A percentile compares a stretch with the other conserved stretches of the same genome.
phyloP scores from a whole-genome alignment of 2,113 vertebrate genomes.

The Papio anubis region DNA sequence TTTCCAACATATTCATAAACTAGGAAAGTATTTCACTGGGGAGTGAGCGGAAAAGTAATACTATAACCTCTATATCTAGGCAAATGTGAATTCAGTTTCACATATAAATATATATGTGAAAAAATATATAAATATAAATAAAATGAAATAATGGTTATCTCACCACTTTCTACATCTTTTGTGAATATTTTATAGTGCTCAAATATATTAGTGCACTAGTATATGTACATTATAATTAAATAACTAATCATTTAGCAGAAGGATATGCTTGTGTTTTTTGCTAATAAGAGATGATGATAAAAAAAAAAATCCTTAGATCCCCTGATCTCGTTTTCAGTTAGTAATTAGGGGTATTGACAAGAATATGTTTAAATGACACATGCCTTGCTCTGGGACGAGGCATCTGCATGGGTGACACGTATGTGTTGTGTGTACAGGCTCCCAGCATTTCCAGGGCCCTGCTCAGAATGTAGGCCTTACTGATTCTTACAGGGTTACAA shows the following conservation, averaged over 20 bases:
- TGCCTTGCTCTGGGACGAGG: background rate
- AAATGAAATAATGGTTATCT: background rate
- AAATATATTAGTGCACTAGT: too few relatives aligned
- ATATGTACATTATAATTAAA: background rate
- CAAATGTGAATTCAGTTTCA: too few relatives aligned
- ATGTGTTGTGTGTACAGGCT: background rate
- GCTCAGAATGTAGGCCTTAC: background rate
- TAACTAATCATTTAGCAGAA: background rate
- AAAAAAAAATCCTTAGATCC: background rate
- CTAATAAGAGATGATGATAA: background rate
- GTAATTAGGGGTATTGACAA: background rate
- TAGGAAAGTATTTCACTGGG: background rate
- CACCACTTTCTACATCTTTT: background rate
- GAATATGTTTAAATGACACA: background rate
- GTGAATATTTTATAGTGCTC: background rate
- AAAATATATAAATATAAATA: too few relatives aligned
- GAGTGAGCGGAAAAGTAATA: background rate
- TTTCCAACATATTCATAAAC: background rate
- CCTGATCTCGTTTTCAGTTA: background rate
- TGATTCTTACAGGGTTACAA: background rate
- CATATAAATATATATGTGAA: too few relatives aligned
- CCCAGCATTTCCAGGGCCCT: too few relatives aligned
- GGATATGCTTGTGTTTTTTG: background rate
- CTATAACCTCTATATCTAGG: background rate
- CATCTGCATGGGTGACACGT: background rate